phyloP scores from a whole-genome alignment of 2,797 vertebrate species.

The Chrysocyon brachyurus region DNA sequence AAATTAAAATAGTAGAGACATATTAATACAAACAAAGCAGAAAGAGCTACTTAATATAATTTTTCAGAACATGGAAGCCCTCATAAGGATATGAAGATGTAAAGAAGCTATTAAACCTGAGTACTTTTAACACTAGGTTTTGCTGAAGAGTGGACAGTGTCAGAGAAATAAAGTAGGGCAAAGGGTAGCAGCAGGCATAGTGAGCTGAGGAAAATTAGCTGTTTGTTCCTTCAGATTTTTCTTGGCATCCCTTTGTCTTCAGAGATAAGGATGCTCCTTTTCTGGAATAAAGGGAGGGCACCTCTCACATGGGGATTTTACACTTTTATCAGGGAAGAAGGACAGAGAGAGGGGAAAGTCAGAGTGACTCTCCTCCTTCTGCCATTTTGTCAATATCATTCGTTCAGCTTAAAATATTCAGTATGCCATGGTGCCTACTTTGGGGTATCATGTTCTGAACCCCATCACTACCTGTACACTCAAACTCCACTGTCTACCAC shows the following conservation, averaged over 20 bases:
- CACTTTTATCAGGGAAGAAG: neutral
- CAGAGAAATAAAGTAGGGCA: neutral
- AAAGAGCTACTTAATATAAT: neutral
- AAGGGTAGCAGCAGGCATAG: neutral
- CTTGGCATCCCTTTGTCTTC: neutral
- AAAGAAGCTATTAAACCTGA: neutral
- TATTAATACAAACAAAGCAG: neutral
- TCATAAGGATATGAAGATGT: neutral
- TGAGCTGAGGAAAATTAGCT: neutral
- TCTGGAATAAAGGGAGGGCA: neutral
- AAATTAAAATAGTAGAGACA: neutral
- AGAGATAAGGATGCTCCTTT: neutral
- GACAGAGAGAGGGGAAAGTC: neutral
- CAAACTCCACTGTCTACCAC: neutral
- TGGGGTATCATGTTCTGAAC: neutral
- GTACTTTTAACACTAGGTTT: neutral
- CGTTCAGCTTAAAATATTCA: neutral
- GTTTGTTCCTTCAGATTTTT: neutral
- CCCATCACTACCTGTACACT: accelerated
- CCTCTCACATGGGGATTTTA: neutral
- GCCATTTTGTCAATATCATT: neutral
- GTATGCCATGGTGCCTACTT: neutral
- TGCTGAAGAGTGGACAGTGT: neutral
- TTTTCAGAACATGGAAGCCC: neutral
- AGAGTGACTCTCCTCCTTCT: neutral